A percentile compares a stretch with the other conserved stretches of the same genome.
Conservation (phyloP, 1,140 invertebrate genomes). For the Saccostrea echinata region DNA sequence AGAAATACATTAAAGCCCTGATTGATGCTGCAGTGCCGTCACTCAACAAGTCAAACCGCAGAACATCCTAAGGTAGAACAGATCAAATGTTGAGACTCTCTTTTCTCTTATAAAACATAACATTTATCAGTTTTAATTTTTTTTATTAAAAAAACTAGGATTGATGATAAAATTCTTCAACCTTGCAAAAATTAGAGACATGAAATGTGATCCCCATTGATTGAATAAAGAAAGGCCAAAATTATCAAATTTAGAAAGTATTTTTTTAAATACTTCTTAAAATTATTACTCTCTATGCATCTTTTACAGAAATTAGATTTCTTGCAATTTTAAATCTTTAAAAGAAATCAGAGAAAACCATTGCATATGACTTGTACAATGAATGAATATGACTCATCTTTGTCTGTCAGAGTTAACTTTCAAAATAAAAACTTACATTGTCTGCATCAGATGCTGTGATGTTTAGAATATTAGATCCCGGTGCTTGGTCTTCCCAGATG, state of each 20-base stretch:
- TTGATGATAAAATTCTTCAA: no score
- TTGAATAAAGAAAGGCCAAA: neutral
- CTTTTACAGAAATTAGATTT: no score
- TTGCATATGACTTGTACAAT: no score
- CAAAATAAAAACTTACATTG: conserved; percentile 73
- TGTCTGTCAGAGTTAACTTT: no score
- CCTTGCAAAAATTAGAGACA: neutral
- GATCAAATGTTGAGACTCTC: neutral
- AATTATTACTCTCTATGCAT: no score
- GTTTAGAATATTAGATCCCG: conserved; percentile 62
- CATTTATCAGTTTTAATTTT: no score
- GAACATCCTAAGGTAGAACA: conserved; percentile 44
- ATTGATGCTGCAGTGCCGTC: conserved; percentile 38
- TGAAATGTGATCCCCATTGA: neutral
- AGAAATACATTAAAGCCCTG: conserved; percentile 58
- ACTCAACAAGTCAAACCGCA: conserved; percentile 53
- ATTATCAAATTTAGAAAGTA: no score
- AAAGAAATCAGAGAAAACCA: no score
- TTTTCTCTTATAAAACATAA: neutral
- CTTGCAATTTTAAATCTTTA: no score
- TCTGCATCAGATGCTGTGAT: conserved; percentile 80
- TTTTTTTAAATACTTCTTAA: no score
- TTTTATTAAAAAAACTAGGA: no score
- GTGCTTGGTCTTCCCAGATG: conserved; percentile 63
- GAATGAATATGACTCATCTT: no score